These are phyloP conservation scores for Scopus umbretta DNA, from an alignment of 2,113 vertebrate genomes.

Conservation along the genomic window DNA sequence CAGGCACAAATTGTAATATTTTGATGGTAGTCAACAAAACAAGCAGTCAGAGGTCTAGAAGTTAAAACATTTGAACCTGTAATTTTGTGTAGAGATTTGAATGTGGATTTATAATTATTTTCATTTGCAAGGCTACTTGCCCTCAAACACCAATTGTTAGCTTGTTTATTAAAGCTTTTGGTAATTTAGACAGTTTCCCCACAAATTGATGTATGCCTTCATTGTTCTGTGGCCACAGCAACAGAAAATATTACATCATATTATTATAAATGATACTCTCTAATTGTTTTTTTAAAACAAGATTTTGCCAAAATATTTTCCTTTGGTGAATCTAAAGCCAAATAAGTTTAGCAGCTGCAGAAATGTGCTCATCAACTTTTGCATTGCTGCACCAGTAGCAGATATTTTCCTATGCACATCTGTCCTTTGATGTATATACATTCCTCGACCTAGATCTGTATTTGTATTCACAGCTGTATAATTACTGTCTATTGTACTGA, in stretches of 20 bases:
- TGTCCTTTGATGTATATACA: not conserved
- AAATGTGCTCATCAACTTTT: not conserved
- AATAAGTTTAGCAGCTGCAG: not conserved
- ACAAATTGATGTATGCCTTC: not conserved
- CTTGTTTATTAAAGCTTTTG: conserved; percentile 14
- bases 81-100: not conserved
- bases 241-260: conserved; percentile 18
- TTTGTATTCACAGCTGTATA: not conserved
- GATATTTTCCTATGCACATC: not conserved
- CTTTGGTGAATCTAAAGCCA: not conserved
- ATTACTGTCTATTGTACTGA: not conserved
- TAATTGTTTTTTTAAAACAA: conserved; percentile 17
- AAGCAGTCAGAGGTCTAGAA: not conserved
- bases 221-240: not conserved
- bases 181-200: conserved; percentile 5
- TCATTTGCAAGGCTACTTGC: not conserved
- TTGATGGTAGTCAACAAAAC: not conserved
- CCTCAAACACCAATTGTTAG: conserved; percentile 9
- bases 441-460: not conserved
- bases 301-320: not conserved
- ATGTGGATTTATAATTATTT: not conserved
- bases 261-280: not conserved
- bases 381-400: not conserved
- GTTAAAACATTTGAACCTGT: not conserved
- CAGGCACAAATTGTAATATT: not conserved